Percentiles rank a stretch among this genome's conserved stretches.
Conservation (phyloP, 2,113 vertebrate species). For the Indri indri region DNA sequence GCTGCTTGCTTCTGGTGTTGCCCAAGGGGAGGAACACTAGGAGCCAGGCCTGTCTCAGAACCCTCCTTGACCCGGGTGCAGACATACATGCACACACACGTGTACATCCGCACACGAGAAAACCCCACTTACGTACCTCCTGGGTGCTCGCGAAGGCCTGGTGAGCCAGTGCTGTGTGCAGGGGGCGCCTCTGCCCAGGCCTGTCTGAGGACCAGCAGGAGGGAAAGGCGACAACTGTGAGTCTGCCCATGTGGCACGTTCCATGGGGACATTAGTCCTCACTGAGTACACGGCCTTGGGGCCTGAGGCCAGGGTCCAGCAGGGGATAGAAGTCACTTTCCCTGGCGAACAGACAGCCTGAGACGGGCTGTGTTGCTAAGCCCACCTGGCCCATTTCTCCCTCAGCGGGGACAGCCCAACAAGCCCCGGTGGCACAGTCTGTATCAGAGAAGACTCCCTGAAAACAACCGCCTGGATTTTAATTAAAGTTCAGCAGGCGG, state of each 20-base stretch:
- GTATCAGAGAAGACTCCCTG: accelerated
- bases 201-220: background rate
- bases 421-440: accelerated
- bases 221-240: accelerated
- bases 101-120: too few species aligned
- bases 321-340: background rate
- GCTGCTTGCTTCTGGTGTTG: accelerated
- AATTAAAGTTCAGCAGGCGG: background rate
- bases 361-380: background rate
- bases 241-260: accelerated
- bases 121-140: background rate
- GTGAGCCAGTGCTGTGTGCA: accelerated
- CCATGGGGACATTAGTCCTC: accelerated
- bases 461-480: conserved; percentile 2
- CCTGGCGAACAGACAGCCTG: background rate
- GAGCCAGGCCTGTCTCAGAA: background rate
- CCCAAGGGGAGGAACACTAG: background rate
- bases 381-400: accelerated
- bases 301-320: too few species aligned
- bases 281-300: background rate
- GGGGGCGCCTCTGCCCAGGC: background rate
- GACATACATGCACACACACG: background rate
- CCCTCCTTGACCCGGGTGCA: background rate
- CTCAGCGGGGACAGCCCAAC: accelerated
- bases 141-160: accelerated